These are phyloP conservation scores for Himantopus leucocephalus DNA, from an alignment of 2,113 vertebrate genomes.

Conservation along the genomic window DNA sequence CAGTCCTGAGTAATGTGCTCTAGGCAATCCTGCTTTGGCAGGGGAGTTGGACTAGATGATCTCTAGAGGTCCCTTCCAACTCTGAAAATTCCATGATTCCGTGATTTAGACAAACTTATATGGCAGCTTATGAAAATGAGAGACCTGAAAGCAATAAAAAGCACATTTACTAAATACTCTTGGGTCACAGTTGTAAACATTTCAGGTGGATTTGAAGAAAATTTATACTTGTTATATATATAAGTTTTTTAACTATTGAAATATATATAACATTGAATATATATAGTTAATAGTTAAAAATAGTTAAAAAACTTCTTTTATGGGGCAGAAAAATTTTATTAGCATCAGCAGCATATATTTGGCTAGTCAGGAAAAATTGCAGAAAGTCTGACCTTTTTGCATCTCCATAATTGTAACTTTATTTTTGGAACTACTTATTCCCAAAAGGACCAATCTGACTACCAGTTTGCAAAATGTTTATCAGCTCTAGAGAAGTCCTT, in stretches of 20 bases:
- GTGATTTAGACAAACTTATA: not conserved
- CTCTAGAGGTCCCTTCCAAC: too few species aligned
- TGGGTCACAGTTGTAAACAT: not conserved
- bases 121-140: not conserved
- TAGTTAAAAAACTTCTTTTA: not conserved
- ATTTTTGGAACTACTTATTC: not conserved
- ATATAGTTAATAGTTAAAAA: not conserved
- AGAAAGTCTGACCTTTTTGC: not conserved
- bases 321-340: not conserved
- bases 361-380: not conserved
- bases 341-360: not conserved
- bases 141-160: not conserved
- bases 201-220: not conserved
- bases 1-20: too few species aligned
- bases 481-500: not conserved
- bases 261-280: too few species aligned
- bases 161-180: not conserved
- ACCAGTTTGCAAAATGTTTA: slow-evolving; percentile 5
- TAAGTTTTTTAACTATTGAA: not conserved
- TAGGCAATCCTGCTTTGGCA: too few species aligned
- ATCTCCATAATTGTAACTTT: not conserved
- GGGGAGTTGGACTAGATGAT: too few species aligned
- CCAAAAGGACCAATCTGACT: not conserved
- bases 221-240: not conserved
- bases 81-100: too few species aligned